Conservation (phyloP, 2,113 vertebrate genomes). For the Rhombomys opimus region DNA sequence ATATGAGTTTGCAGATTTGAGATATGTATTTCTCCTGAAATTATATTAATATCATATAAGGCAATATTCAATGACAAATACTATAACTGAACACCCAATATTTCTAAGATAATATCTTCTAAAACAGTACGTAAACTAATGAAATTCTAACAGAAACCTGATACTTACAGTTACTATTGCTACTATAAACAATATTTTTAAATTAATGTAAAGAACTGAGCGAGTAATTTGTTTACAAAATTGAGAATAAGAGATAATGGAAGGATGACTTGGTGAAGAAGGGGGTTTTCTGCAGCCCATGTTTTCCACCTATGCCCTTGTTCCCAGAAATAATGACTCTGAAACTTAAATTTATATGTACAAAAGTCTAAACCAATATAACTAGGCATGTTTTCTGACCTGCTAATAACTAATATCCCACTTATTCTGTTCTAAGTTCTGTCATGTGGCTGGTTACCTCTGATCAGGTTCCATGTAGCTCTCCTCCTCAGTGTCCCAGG, state of each 20-base stretch:
- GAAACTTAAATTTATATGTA: too few species aligned
- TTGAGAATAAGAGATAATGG: not conserved
- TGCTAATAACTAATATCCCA: too few species aligned
- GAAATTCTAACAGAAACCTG: conserved; percentile 31
- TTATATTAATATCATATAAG: conserved; percentile 52
- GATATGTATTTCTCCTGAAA: not conserved
- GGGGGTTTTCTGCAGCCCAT: too few species aligned
- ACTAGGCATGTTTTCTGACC: too few species aligned
- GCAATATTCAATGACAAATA: not conserved
- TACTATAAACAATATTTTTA: not conserved
- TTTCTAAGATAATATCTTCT: not conserved
- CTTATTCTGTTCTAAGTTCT: too few species aligned
- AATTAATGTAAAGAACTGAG: not conserved
- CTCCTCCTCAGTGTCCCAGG: too few species aligned
- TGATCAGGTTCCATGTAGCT: too few species aligned
- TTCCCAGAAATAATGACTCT: too few species aligned
- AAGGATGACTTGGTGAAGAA: not conserved
- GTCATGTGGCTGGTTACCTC: too few species aligned
- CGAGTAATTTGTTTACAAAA: not conserved
- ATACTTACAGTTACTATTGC: not conserved
- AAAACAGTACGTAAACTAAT: conserved; percentile 17
- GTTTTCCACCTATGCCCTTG: too few species aligned
- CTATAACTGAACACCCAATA: not conserved
- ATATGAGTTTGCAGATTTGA: not conserved
- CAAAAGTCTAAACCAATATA: too few species aligned